Percentiles rank a stretch among this genome's conserved stretches.
These are phyloP conservation scores for Acronicta psi DNA, from an alignment of 2,888 invertebrate species.

Conservation along the genomic window DNA sequence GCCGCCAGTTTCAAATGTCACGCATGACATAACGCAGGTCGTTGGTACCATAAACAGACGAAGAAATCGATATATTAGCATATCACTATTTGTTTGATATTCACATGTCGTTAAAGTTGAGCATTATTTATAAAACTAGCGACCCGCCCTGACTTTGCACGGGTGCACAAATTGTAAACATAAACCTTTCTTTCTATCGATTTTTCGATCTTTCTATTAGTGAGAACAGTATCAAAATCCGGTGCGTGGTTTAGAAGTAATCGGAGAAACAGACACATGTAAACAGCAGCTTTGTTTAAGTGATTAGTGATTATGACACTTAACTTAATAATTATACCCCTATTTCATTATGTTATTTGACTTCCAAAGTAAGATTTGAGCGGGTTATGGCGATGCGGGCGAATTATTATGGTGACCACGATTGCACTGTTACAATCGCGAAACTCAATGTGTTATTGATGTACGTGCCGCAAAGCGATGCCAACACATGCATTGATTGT, in stretches of 20 bases:
- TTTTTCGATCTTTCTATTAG: too few relatives aligned
- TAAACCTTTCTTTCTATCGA: too few relatives aligned
- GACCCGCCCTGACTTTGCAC: too few relatives aligned
- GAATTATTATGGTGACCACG: slow-evolving; percentile 16
- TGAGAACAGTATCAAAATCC: too few relatives aligned
- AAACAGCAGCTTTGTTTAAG: too few relatives aligned
- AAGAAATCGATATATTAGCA: slow-evolving; percentile 47
- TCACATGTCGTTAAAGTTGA: slow-evolving; percentile 2
- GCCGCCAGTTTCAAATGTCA: slow-evolving; percentile 64
- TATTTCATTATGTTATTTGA: background rate
- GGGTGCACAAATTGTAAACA: too few relatives aligned
- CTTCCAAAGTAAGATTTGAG: background rate
- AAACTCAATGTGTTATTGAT: slow-evolving; percentile 23
- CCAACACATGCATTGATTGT: slow-evolving; percentile 10
- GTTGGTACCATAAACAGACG: slow-evolving; percentile 53
- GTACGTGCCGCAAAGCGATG: slow-evolving; percentile 6
- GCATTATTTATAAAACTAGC: too few relatives aligned
- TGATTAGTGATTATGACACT: background rate
- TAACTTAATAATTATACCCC: too few relatives aligned
- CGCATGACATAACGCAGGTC: slow-evolving; percentile 64
- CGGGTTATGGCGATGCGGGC: background rate
- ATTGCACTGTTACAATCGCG: slow-evolving; percentile 11
- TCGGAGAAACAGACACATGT: too few relatives aligned
- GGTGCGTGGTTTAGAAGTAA: too few relatives aligned
- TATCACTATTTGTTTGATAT: slow-evolving; percentile 14